Evolutionary conservation across 37 sponge, comb jelly and placozoan species (phyloP).

Genomic region (Eunapius fragilis): DNA sequence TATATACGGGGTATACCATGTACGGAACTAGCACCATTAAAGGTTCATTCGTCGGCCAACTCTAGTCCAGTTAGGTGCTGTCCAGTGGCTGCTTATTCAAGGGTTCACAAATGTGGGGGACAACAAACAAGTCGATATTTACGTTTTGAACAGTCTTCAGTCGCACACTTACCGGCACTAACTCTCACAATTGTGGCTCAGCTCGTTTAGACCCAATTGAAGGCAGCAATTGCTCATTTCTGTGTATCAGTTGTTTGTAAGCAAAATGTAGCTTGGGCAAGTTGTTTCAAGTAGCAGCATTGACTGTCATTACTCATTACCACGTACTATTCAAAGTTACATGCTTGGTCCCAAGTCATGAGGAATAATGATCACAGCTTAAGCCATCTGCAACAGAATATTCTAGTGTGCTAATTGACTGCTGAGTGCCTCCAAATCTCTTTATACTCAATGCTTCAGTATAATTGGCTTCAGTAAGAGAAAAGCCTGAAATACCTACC

Average conservation of each 20-base stretch:
- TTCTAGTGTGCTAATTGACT: no score
- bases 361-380: background rate
- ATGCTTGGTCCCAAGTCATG: background rate
- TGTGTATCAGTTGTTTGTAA: constrained; percentile 1
- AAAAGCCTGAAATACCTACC: no score
- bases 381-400: no score
- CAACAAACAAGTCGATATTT: constrained; percentile 7
- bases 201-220: constrained; percentile 21
- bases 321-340: constrained; percentile 11
- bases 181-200: constrained; percentile 22
- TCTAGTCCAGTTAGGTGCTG: constrained; percentile 9
- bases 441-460: no score
- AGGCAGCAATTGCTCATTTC: constrained; percentile 19
- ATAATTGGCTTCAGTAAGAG: no score
- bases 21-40: no score
- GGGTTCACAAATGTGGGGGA: constrained; percentile 26
- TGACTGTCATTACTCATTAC: constrained; percentile 32
- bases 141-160: background rate
- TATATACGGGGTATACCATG: no score
- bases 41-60: constrained; percentile 11
- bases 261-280: background rate
- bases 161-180: background rate
- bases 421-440: no score
- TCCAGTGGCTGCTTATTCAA: constrained; percentile 5
- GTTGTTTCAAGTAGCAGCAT: constrained; percentile 30